Conservation (phyloP, 30 jellyfish, hydroid and myxozoan genomes). For the Catostylus mosaicus region DNA sequence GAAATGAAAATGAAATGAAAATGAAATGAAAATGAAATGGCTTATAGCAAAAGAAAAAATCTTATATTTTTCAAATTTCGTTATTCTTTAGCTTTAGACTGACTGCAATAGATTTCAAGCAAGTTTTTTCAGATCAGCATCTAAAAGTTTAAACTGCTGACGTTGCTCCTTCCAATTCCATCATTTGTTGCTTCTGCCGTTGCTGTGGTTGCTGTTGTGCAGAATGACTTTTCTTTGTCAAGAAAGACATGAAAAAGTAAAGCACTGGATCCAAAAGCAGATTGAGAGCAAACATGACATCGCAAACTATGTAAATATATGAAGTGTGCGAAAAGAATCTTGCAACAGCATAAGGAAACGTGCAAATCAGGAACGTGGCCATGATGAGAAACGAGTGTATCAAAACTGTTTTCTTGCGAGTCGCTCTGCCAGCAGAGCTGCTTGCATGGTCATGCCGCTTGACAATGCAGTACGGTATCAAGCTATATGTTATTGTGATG, state of each 20-base stretch:
- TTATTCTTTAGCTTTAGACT: too few species aligned
- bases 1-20: too few species aligned
- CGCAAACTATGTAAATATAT: slow-evolving; percentile 9
- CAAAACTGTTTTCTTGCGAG: not conserved
- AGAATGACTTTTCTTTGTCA: too few species aligned
- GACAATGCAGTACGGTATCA: not conserved
- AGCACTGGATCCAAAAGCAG: slow-evolving; percentile 21
- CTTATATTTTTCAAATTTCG: too few species aligned
- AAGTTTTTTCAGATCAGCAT: too few species aligned
- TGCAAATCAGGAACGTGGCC: slow-evolving; percentile 18
- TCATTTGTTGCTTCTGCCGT: too few species aligned
- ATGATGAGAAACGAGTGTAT: slow-evolving; percentile 11
- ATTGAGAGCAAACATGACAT: slow-evolving; percentile 9
- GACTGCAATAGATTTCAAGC: too few species aligned
- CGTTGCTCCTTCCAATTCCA: too few species aligned
- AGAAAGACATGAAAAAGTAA: slow-evolving; percentile 3
- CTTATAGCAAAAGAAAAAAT: too few species aligned
- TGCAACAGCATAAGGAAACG: slow-evolving; percentile 26
- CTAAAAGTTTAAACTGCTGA: too few species aligned
- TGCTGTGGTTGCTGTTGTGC: too few species aligned
- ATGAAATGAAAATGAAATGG: too few species aligned
- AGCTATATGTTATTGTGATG: not conserved
- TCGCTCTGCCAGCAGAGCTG: not conserved
- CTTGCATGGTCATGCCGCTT: not conserved
- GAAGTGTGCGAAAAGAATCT: slow-evolving; percentile 18